Percentiles rank a stretch among this genome's conserved stretches.
These are phyloP conservation scores for Perodicticus potto DNA, from an alignment of 2,797 vertebrate genomes.

Conservation along the genomic window DNA sequence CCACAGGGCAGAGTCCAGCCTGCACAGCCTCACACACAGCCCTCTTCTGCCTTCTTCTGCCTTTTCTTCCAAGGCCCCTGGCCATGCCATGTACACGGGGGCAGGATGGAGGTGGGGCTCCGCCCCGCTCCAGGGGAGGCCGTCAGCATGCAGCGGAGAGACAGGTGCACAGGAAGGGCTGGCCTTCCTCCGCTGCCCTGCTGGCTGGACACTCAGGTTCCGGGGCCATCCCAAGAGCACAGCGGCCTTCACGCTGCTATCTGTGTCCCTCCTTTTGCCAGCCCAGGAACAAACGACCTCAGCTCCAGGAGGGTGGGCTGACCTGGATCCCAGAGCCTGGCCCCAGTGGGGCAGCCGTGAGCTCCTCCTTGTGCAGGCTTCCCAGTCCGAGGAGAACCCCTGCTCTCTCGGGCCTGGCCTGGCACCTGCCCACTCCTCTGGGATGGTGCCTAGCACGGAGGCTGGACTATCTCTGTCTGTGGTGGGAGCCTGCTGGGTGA, in stretches of 20 bases:
- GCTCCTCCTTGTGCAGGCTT: neutral
- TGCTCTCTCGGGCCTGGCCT: neutral
- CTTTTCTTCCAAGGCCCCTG: neutral
- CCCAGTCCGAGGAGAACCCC: neutral
- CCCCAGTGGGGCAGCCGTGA: neutral
- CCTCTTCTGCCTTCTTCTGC: neutral
- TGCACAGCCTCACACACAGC: neutral
- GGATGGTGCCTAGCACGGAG: no score
- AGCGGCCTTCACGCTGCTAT: neutral
- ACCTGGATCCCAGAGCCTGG: neutral
- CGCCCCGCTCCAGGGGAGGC: no score
- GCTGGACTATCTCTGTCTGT: neutral
- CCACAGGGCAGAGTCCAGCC: neutral
- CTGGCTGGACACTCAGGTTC: neutral
- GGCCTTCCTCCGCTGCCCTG: no score
- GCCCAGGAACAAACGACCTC: neutral
- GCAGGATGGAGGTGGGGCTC: neutral
- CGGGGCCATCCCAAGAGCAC: neutral
- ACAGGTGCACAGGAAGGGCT: neutral
- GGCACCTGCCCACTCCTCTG: neutral
- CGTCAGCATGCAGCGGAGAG: rapidly evolving
- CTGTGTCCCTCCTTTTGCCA: neutral
- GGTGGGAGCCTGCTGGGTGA: neutral
- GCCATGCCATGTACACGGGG: neutral
- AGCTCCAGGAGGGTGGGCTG: neutral